phyloP scores from a whole-genome alignment of 92 coral and sea anemone genomes.

The Scolanthus callimorphus region DNA sequence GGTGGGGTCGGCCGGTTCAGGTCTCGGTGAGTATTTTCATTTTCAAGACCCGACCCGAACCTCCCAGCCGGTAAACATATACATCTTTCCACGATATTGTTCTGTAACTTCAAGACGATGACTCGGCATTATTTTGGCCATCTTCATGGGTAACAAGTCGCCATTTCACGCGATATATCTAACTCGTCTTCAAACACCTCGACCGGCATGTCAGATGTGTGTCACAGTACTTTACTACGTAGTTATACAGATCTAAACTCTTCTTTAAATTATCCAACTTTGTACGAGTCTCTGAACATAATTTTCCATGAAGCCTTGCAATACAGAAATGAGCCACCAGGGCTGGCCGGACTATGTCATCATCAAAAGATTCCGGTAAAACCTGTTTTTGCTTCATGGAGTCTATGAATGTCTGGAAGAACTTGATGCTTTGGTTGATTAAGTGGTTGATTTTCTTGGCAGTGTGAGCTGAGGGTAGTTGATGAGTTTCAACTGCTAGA shows the following conservation, averaged over 20 bases:
- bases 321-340: slow-evolving; percentile 84
- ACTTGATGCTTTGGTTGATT: slow-evolving; percentile 65
- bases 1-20: too few relatives aligned
- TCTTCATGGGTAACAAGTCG: slow-evolving; percentile 75
- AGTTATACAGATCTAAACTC: slow-evolving; percentile 78
- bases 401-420: slow-evolving; percentile 53
- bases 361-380: slow-evolving; percentile 82
- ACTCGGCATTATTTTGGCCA: slow-evolving; percentile 79
- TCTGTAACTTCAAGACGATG: slow-evolving; percentile 4
- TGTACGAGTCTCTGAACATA: slow-evolving; percentile 53
- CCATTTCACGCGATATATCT: slow-evolving; percentile 78
- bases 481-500: slow-evolving; percentile 32
- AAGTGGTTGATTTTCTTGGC: slow-evolving; percentile 87
- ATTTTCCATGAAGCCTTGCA: slow-evolving; percentile 75
- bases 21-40: too few relatives aligned
- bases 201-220: slow-evolving; percentile 70
- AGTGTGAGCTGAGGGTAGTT: slow-evolving; percentile 53
- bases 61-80: too few relatives aligned
- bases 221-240: slow-evolving; percentile 80
- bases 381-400: slow-evolving; percentile 75
- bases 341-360: slow-evolving; percentile 82
- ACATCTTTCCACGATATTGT: too few relatives aligned
- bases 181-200: slow-evolving; percentile 66
- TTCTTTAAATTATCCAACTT: slow-evolving; percentile 76
- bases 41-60: too few relatives aligned